Evolutionary conservation across 2,888 invertebrate genomes (phyloP), one percentile per base, ranked within the genome.

Genomic region (Eilema caniola): DNA sequence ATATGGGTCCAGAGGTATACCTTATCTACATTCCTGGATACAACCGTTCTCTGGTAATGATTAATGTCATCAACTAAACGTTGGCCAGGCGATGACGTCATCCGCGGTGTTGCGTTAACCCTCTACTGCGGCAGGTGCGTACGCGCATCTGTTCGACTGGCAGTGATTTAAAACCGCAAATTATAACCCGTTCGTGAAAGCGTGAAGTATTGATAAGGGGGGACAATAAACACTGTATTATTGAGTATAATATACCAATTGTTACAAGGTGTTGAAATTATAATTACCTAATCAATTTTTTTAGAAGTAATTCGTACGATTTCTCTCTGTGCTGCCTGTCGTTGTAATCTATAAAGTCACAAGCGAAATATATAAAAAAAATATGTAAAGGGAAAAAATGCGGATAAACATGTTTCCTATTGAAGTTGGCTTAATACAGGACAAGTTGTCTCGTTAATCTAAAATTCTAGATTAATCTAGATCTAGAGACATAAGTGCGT

Each of bases 81-180:
- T 63, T 25, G 12, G 2, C 12, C 28, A 14, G 12, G 31, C 12
- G 12, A 37, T 37, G 25, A 53, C 53, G 2, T 5, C 1, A 12
- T 31, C 64, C 53, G 28, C 7, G n/a, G 28, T 56, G 16, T 10
- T 57, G 16, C 53, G 74, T 28, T 69, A 75, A 72, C 81, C 75
- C 75, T 78, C 63, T 66, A 67, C 59, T 61, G 68, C 74, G 72
- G 80, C 89, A 89, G 89, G 87, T 89, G 88, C 84, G 83, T 79
- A 64, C 31, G 73, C 82, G 87, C 91, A 91, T 89, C 90, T 91
- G 92, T 81, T 85, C 74, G 25, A 68, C 72, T 81, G 73, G 76
- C 74, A 84, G 84, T 88, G 87, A 89, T 90, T 90, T 89, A 86
- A 88, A 88, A 88, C 91, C 90, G 82, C 91, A 91, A 92, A 92